Conservation (phyloP, 2,888 invertebrate genomes). For the Homarus gammarus region DNA sequence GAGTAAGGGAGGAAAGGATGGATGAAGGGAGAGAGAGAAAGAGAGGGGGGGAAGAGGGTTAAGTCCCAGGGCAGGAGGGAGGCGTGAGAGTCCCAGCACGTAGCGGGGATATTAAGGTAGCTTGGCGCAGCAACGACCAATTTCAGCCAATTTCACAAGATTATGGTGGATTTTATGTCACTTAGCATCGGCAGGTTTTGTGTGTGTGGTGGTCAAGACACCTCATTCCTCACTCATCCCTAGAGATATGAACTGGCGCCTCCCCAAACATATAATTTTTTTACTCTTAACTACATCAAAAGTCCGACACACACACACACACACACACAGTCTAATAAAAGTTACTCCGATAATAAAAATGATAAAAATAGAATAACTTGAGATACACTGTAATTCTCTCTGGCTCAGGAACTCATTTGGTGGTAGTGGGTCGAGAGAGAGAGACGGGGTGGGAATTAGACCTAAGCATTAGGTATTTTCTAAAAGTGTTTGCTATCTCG, state of each 20-base stretch:
- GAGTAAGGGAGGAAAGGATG: no score
- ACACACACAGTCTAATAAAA: no score
- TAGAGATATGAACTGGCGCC: no score
- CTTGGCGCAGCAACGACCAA: conserved; percentile 26
- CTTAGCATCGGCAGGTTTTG: conserved; percentile 8
- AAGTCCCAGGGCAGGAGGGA: neutral
- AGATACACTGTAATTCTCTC: no score
- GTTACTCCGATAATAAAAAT: no score
- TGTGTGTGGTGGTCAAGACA: neutral
- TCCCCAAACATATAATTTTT: no score
- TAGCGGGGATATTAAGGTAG: conserved; percentile 27
- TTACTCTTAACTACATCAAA: no score
- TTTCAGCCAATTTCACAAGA: conserved; percentile 25
- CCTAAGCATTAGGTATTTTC: conserved; percentile 31
- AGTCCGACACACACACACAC: no score
- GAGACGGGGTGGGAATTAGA: neutral
- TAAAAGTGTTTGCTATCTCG: conserved; percentile 7
- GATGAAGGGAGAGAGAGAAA: neutral
- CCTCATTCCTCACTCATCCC: no score
- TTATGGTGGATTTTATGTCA: conserved; percentile 27
- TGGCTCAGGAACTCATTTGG: no score
- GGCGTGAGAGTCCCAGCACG: conserved; percentile 17
- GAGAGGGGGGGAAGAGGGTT: neutral
- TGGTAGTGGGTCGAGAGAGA: neutral
- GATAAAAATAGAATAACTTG: no score